Conservation (phyloP, 2,113 vertebrate genomes). For the Madoqua kirkii region DNA sequence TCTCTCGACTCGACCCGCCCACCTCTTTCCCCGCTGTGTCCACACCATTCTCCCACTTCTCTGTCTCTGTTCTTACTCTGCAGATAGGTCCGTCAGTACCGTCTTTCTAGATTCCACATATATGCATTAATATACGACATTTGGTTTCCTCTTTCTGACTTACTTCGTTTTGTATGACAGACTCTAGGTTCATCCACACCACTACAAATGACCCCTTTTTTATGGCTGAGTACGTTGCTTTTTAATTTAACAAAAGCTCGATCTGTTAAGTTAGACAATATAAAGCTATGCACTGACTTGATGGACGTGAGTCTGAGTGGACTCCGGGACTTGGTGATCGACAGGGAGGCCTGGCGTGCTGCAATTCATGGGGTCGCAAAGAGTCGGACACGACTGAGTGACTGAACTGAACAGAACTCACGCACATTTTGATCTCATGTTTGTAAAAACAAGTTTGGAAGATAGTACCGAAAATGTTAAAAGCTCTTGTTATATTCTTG, state of each 20-base stretch:
- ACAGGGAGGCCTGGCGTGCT: too few species aligned
- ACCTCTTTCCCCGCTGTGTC: background rate
- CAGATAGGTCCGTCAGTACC: background rate
- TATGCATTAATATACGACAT: background rate
- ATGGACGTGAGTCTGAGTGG: too few species aligned
- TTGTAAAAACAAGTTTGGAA: background rate
- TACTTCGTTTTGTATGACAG: background rate
- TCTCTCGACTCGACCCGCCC: accelerated
- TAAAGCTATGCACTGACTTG: background rate
- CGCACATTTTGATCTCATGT: background rate
- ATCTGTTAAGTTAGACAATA: background rate
- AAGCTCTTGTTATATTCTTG: background rate
- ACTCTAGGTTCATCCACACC: background rate
- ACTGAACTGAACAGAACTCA: too few species aligned
- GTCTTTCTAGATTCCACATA: background rate
- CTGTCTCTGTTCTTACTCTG: background rate
- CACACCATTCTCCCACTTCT: accelerated
- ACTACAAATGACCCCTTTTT: background rate
- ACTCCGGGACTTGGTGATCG: too few species aligned
- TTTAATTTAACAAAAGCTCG: background rate
- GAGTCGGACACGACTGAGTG: too few species aligned
- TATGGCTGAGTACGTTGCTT: background rate
- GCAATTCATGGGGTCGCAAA: too few species aligned
- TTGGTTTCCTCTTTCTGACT: background rate
- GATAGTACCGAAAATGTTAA: background rate